Percentiles rank a stretch among this genome's conserved stretches.
phyloP scores from a whole-genome alignment of 2,888 invertebrate genomes.

The Lasioglossum vierecki region DNA sequence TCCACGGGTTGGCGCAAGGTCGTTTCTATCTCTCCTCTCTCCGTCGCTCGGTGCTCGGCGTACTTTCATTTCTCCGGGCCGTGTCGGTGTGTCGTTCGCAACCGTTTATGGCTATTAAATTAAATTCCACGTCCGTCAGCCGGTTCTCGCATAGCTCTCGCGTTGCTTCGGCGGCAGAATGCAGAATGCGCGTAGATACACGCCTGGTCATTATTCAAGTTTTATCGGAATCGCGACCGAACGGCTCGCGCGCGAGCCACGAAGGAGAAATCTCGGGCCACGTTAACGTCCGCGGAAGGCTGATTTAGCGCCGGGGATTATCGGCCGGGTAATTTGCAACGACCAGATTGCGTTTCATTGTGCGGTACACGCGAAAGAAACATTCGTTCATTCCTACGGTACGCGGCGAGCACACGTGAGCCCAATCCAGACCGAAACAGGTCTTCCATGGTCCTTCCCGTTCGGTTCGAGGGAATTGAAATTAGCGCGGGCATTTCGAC shows the following conservation, averaged over 20 bases:
- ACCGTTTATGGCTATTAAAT: constrained; percentile 74
- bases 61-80: constrained; percentile 70
- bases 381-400: background rate
- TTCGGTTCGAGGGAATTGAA: background rate
- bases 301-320: constrained; percentile 21
- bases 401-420: background rate
- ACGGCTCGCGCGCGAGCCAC: constrained; percentile 10
- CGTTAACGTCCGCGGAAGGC: background rate
- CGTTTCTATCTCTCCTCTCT: constrained; percentile 54
- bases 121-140: constrained; percentile 71
- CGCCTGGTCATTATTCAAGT: constrained; percentile 47
- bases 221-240: constrained; percentile 48
- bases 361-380: background rate
- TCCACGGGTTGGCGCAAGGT: constrained; percentile 61
- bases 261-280: constrained; percentile 35
- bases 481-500: constrained; percentile 33
- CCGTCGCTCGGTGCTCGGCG: constrained; percentile 12
- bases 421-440: background rate
- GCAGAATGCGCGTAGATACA: constrained; percentile 17
- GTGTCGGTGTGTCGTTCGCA: constrained; percentile 59
- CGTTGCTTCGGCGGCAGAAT: constrained; percentile 35
- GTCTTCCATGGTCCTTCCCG: constrained; percentile 11
- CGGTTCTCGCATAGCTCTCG: constrained; percentile 25
- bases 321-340: constrained; percentile 16
- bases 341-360: constrained; percentile 16